Base-by-base conservation (phyloP, 1,140 invertebrate species). In the Drosophila bocqueti region DNA sequence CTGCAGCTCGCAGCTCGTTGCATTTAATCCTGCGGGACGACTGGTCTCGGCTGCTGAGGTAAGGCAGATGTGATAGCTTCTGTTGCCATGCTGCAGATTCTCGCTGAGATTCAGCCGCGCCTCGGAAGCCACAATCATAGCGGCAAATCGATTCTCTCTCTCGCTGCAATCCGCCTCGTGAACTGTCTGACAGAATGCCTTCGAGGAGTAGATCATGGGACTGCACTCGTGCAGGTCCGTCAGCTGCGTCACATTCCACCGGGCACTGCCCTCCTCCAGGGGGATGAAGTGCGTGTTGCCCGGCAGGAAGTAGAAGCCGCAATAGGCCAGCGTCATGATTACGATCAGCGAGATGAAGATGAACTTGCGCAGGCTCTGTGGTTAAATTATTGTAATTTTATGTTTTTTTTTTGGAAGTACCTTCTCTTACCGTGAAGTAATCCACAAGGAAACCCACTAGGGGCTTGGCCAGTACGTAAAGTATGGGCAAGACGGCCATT, bases 391-490 rank as follows among this genome's bases (percentile, higher is more conserved):
- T 8, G 2, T 0, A 13, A 10, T 36, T 49, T 9, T 4, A 10
- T 2, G 47, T n/a, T 50, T n/a, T n/a, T 50, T n/a, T 29, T 3
- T 4, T 16, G 2, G 3, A 1, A 15, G 4, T 10, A 0, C 0
- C 8, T 1, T 6, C 3, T 29, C 78, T 80, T 63, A 93, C 93
- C 60, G 85, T 91, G 77, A 95, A 95, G 76, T 95, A 94, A 79
- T 97, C 96, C 0, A 95, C 95, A 0, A 97, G 64, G 42, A 96
- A 95, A 9, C 96, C 96, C 82, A 97, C 95, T 4, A 94, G 65
- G 2, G 96, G 96, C 92, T 97, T 97, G 0, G 96, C 95, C 0
- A 96, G 80, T 1, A 96, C 94, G 94, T 96, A 96, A 15, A 96
- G 83, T 16, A 97, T 93, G 0, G 96, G 96, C 61, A 97, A 81